Evolutionary conservation across 2,888 invertebrate genomes (phyloP).

Genomic region (Caenorhabditis becei): DNA sequence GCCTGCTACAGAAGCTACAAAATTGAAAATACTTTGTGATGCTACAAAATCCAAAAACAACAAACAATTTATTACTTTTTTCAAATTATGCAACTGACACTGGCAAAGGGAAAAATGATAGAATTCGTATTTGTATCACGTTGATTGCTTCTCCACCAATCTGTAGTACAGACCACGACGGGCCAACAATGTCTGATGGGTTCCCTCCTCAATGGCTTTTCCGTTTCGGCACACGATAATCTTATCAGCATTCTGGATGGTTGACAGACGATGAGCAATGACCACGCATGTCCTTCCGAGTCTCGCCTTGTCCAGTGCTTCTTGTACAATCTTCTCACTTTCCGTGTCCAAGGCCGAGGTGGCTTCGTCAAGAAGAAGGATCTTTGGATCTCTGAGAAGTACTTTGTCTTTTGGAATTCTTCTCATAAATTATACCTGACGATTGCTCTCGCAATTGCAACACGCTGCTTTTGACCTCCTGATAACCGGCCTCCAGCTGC

Average conservation of each 20-base stretch:
- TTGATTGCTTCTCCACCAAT: slow-evolving; percentile 70
- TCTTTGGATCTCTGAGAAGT: slow-evolving; percentile 68
- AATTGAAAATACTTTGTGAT: no score
- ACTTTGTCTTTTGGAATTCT: background rate
- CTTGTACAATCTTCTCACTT: slow-evolving; percentile 87
- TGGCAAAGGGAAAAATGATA: background rate
- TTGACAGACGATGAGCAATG: slow-evolving; percentile 91
- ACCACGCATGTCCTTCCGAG: slow-evolving; percentile 89
- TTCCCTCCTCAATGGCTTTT: slow-evolving; percentile 75
- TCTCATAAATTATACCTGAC: slow-evolving; percentile 42
- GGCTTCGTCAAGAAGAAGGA: slow-evolving; percentile 79
- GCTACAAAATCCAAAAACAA: slow-evolving; percentile 1
- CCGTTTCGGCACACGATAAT: slow-evolving; percentile 82
- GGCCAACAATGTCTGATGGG: slow-evolving; percentile 72
- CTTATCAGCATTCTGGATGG: slow-evolving; percentile 87
- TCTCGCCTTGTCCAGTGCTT: slow-evolving; percentile 89
- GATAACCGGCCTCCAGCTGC: slow-evolving; percentile 70
- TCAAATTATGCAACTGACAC: slow-evolving; percentile 35
- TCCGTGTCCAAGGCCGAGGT: slow-evolving; percentile 82
- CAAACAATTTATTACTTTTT: slow-evolving; percentile 20
- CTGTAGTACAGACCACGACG: slow-evolving; percentile 75
- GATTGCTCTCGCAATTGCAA: slow-evolving; percentile 75
- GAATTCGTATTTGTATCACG: slow-evolving; percentile 27
- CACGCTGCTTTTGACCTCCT: slow-evolving; percentile 74
- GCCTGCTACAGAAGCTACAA: no score